These are phyloP conservation scores for Characodon lateralis DNA, from an alignment of 2,797 vertebrate species.

Conservation along the genomic window DNA sequence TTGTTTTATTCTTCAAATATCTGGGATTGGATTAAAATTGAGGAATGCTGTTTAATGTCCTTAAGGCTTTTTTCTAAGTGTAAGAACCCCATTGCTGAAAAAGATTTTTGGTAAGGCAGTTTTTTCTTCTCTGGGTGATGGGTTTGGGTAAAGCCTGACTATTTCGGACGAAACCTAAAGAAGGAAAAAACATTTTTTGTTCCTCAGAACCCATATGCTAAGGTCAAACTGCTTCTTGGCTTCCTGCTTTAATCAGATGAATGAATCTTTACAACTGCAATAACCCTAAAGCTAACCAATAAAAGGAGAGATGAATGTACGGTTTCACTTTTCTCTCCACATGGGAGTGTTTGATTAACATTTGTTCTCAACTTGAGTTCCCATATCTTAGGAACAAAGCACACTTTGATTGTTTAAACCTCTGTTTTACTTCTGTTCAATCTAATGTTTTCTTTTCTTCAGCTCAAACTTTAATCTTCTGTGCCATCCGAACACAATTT, in stretches of 20 bases:
- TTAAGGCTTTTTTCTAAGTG: not conserved
- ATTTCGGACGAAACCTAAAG: not conserved
- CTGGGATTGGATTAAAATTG: not conserved
- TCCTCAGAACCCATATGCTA: conserved; percentile 11
- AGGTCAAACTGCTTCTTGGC: not conserved
- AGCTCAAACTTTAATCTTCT: conserved; percentile 10
- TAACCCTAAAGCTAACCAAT: conserved; percentile 54
- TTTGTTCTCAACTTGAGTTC: conserved; percentile 24
- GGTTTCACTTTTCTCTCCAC: conserved; percentile 27
- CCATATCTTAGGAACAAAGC: conserved; percentile 33
- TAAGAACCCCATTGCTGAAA: not conserved
- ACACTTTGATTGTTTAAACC: conserved; percentile 9
- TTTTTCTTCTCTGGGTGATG: not conserved
- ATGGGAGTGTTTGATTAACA: conserved; percentile 4
- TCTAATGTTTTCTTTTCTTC: not conserved
- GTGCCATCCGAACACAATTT: conserved; percentile 41
- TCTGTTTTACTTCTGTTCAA: not conserved
- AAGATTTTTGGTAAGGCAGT: not conserved
- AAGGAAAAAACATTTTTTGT: not conserved
- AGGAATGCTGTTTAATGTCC: not conserved
- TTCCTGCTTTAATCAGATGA: conserved; percentile 23
- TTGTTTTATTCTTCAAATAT: not conserved
- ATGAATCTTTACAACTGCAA: conserved; percentile 64
- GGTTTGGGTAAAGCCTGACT: not conserved
- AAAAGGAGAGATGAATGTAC: conserved; percentile 64